Percentiles rank a stretch among this genome's conserved stretches.
These are phyloP conservation scores for Falcunculus frontatus DNA, from an alignment of 2,113 vertebrate genomes.

Conservation along the genomic window DNA sequence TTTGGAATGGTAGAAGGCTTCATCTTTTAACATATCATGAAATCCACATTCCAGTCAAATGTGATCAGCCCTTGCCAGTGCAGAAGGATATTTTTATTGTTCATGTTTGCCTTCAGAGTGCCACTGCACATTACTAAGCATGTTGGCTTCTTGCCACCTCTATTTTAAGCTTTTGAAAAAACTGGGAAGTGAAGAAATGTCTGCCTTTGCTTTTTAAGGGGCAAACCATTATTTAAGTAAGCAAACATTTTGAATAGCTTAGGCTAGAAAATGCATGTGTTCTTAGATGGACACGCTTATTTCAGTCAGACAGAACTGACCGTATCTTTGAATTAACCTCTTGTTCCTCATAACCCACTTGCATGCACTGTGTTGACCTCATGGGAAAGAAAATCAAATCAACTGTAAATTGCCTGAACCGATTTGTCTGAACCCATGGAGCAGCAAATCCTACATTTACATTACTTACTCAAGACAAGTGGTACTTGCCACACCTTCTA, in stretches of 20 bases:
- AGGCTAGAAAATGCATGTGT: background rate
- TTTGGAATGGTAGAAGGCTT: background rate
- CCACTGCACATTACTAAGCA: background rate
- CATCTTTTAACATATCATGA: background rate
- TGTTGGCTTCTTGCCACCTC: constrained; percentile 1
- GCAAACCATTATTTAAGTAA: constrained; percentile 13
- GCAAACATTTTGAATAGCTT: background rate
- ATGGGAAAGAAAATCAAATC: constrained; percentile 26
- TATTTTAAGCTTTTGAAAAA: constrained; percentile 40
- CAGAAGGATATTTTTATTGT: constrained; percentile 30
- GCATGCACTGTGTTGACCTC: constrained; percentile 18
- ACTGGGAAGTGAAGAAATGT: constrained; percentile 31
- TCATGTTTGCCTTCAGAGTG: background rate
- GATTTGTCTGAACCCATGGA: constrained; percentile 24
- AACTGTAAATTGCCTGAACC: constrained; percentile 32
- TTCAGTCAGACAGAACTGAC: background rate
- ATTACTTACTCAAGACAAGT: constrained; percentile 27
- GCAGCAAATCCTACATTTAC: constrained; percentile 43
- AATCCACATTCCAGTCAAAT: constrained; percentile 30
- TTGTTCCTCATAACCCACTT: background rate
- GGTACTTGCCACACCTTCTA: background rate
- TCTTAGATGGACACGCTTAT: background rate
- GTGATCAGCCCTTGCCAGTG: background rate
- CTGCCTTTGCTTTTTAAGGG: constrained; percentile 33
- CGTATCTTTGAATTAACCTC: constrained; percentile 10